Percentiles rank a stretch among this genome's conserved stretches.
phyloP scores from a whole-genome alignment of 2,888 invertebrate genomes.

The Oligia strigilis region DNA sequence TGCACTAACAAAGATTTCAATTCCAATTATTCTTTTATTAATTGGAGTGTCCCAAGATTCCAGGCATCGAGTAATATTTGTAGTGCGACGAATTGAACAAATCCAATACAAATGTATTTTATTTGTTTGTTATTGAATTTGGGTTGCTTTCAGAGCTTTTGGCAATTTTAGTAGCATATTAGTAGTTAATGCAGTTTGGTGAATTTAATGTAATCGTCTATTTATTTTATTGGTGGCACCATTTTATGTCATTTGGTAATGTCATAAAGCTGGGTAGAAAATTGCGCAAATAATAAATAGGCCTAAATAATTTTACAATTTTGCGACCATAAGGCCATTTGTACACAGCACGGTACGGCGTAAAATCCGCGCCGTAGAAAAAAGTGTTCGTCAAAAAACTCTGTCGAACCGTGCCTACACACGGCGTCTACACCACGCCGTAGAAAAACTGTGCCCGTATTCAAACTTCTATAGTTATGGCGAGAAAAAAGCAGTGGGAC shows the following conservation, averaged over 20 bases:
- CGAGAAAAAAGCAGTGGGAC: too few species aligned
- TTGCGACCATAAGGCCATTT: background rate
- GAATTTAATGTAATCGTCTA: constrained; percentile 19
- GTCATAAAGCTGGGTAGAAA: background rate
- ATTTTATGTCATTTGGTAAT: constrained; percentile 3
- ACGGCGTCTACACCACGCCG: too few species aligned
- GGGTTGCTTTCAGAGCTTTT: background rate
- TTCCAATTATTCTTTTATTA: constrained; percentile 66
- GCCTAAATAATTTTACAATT: background rate
- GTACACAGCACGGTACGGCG: too few species aligned
- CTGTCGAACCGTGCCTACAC: too few species aligned
- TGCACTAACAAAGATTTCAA: constrained; percentile 8
- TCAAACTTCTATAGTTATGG: too few species aligned
- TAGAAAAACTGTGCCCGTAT: too few species aligned
- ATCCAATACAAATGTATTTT: constrained; percentile 3
- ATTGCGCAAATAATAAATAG: background rate
- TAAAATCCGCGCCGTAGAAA: too few species aligned
- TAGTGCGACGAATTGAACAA: constrained; percentile 11
- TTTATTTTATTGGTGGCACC: constrained; percentile 2
- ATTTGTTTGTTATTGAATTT: constrained; percentile 18
- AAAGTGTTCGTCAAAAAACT: too few species aligned
- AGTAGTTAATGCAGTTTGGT: background rate
- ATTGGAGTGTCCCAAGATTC: constrained; percentile 65
- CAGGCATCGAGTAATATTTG: constrained; percentile 61
- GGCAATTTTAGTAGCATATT: background rate